Percentiles rank a stretch among this genome's conserved stretches.
phyloP scores from a whole-genome alignment of 2,113 vertebrate genomes.

The Rhinolophus ferrumequinum region DNA sequence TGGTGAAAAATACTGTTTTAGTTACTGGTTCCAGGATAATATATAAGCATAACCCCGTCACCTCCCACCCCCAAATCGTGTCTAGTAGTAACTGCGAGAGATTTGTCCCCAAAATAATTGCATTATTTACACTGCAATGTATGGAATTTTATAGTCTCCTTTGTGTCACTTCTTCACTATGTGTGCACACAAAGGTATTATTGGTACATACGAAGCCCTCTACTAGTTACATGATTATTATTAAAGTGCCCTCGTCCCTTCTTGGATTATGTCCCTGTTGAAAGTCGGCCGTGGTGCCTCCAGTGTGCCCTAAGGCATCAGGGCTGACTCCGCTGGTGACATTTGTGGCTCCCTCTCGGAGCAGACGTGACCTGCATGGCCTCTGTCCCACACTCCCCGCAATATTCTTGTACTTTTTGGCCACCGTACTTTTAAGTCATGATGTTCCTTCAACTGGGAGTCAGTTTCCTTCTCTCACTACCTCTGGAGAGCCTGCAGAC shows the following conservation, averaged over 20 bases:
- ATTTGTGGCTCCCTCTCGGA: fast-evolving
- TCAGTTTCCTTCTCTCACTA: fast-evolving
- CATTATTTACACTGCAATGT: not conserved
- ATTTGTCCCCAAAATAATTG: not conserved
- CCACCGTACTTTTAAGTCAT: not conserved
- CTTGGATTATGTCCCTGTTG: not conserved
- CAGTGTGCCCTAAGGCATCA: fast-evolving
- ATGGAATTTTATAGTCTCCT: not conserved
- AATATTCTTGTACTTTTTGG: not conserved
- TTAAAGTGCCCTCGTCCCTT: not conserved
- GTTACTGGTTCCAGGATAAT: not conserved
- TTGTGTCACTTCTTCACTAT: too few species aligned
- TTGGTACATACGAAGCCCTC: not conserved
- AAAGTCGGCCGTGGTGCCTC: not conserved
- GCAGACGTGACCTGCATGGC: fast-evolving
- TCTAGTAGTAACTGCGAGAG: not conserved
- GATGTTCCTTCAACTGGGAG: fast-evolving
- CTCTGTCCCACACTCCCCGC: too few species aligned
- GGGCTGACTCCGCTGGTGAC: not conserved
- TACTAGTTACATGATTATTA: not conserved
- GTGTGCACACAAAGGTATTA: fast-evolving
- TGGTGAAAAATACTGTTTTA: not conserved
- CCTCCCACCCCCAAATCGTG: fast-evolving
- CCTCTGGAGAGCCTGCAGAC: not conserved
- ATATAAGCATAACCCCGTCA: not conserved